Conservation (phyloP, 2,888 invertebrate genomes). For the Eristalis pertinax region DNA sequence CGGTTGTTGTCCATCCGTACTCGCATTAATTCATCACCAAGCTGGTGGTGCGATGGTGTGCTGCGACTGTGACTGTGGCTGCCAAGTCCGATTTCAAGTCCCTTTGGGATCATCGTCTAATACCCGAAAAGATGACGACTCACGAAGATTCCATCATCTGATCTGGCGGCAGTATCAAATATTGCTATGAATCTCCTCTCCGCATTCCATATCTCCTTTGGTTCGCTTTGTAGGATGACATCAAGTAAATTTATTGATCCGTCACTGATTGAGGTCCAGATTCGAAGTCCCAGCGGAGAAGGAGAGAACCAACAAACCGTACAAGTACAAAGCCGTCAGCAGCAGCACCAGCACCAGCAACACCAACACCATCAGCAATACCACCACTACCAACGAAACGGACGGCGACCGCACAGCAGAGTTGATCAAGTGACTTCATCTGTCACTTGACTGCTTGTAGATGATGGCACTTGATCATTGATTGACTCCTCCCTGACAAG, state of each 20-base stretch:
- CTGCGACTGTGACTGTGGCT: not conserved
- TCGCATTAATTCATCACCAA: conserved; percentile 30
- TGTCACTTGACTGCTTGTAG: conserved; percentile 71
- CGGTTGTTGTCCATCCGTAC: conserved; percentile 35
- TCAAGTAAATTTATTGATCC: conserved; percentile 72
- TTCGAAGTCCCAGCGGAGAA: conserved; percentile 62
- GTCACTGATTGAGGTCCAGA: conserved; percentile 71
- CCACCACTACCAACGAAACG: conserved; percentile 25
- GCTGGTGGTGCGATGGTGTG: conserved; percentile 8
- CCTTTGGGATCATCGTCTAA: conserved; percentile 63
- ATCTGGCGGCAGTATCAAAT: conserved; percentile 72
- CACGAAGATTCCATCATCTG: conserved; percentile 67
- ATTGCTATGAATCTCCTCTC: conserved; percentile 43
- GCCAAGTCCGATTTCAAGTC: conserved; percentile 33
- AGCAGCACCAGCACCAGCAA: conserved; percentile 29
- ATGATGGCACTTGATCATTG: conserved; percentile 72
- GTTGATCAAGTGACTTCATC: conserved; percentile 72
- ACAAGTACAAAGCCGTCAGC: not conserved
- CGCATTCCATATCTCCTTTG: conserved; percentile 18
- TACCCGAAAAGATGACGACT: conserved; percentile 68
- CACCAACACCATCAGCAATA: not conserved
- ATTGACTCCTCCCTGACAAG: conserved; percentile 72
- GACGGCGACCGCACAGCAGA: conserved; percentile 60
- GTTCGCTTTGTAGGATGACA: conserved; percentile 68
- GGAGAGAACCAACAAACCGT: conserved; percentile 53